Percentiles rank a stretch among this genome's conserved stretches.
phyloP scores from a whole-genome alignment of 1,140 invertebrate species.

The Platorchestia sp. region DNA sequence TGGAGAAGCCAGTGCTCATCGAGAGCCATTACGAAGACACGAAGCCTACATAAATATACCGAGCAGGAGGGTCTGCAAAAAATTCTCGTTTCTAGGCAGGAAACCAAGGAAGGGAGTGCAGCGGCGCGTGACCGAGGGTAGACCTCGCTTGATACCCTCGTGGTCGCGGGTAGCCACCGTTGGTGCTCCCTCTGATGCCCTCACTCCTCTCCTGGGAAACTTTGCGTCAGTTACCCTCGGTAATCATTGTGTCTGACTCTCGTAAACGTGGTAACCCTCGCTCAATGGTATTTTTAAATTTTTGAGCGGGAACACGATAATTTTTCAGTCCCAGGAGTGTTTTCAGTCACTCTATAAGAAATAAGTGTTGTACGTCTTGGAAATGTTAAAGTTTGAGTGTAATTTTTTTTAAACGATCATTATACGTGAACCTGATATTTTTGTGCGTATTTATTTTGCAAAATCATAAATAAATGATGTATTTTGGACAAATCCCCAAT shows the following conservation, averaged over 20 bases:
- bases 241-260: no score
- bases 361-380: no score
- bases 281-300: no score
- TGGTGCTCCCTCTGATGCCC: neutral
- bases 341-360: no score
- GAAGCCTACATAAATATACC: neutral
- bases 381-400: no score
- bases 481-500: no score
- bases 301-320: no score
- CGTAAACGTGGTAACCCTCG: neutral
- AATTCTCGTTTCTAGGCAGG: neutral
- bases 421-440: no score
- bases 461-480: no score
- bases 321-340: no score
- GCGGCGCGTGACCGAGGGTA: neutral
- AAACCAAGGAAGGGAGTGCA: conserved; percentile 28
- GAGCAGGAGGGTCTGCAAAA: conserved; percentile 5
- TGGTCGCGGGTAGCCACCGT: neutral
- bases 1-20: neutral
- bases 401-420: no score
- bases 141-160: neutral
- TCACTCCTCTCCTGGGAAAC: neutral
- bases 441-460: no score
- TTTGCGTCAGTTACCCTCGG: neutral
- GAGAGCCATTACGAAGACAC: neutral